These are phyloP conservation scores for Conchocele bisecta DNA, from an alignment of 2,888 invertebrate genomes.

Conservation along the genomic window DNA sequence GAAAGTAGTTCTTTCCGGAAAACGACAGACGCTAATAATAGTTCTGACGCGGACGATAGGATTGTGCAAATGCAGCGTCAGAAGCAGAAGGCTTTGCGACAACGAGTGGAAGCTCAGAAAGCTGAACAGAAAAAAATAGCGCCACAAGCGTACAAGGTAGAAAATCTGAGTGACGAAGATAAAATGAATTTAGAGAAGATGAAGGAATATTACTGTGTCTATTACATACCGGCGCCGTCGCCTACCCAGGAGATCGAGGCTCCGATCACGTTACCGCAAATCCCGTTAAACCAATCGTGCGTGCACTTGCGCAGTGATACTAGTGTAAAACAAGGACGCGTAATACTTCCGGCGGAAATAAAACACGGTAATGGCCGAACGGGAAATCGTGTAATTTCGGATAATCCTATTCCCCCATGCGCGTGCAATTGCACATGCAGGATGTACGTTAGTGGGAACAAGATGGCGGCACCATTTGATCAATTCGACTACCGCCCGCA, in stretches of 20 bases:
- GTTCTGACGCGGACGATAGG: conserved; percentile 49
- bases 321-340: conserved; percentile 5
- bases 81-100: conserved; percentile 45
- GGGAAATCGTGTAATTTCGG: conserved; percentile 6
- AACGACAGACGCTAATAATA: conserved; percentile 40
- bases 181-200: conserved; percentile 61
- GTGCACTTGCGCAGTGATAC: conserved; percentile 24
- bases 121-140: conserved; percentile 54
- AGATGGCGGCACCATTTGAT: conserved; percentile 40
- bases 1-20: conserved; percentile 59
- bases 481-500: neutral
- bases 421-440: conserved; percentile 48
- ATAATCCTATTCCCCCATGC: conserved; percentile 35
- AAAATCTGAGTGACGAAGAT: conserved; percentile 58
- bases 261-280: conserved; percentile 19
- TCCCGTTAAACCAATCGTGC: conserved; percentile 12
- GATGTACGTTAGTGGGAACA: conserved; percentile 53
- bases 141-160: conserved; percentile 55
- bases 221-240: conserved; percentile 62
- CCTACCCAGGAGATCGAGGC: conserved; percentile 39
- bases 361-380: neutral
- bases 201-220: conserved; percentile 68
- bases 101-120: conserved; percentile 45
- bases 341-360: neutral
- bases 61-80: conserved; percentile 51